These are phyloP conservation scores for Sinocyclocheilus anshuiensis DNA, from an alignment of 2,113 vertebrate species.

Conservation along the genomic window DNA sequence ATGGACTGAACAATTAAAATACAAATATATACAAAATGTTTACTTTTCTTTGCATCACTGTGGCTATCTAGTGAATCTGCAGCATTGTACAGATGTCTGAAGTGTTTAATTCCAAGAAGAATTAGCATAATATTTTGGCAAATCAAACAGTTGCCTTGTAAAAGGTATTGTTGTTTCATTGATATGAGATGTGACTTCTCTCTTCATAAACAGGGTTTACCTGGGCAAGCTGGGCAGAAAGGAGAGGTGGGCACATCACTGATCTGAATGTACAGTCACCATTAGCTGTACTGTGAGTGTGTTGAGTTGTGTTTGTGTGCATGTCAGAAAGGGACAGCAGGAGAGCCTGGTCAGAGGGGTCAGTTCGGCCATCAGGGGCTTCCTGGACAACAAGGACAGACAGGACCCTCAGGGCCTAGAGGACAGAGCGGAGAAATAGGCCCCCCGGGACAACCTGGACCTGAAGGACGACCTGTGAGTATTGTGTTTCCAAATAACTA, in stretches of 20 bases:
- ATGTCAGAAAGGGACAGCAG: slow-evolving; percentile 89
- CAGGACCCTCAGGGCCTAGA: slow-evolving; percentile 79
- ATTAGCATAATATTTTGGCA: not conserved
- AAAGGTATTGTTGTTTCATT: not conserved
- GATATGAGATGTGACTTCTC: slow-evolving; percentile 7
- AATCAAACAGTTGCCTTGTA: not conserved
- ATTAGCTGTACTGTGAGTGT: not conserved
- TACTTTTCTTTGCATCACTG: not conserved
- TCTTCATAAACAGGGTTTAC: slow-evolving; percentile 78
- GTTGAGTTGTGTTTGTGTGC: slow-evolving; percentile 56
- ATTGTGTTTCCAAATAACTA: slow-evolving; percentile 8
- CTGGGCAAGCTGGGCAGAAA: slow-evolving; percentile 78
- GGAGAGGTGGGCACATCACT: slow-evolving; percentile 84
- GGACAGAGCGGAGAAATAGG: slow-evolving; percentile 83
- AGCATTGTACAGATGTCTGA: not conserved
- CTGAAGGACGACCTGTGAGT: slow-evolving; percentile 88
- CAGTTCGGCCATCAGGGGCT: slow-evolving; percentile 82
- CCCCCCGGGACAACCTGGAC: slow-evolving; percentile 81
- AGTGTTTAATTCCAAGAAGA: not conserved
- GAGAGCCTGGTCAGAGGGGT: slow-evolving; percentile 84
- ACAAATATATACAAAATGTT: not conserved
- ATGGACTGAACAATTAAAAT: not conserved
- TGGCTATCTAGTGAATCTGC: not conserved
- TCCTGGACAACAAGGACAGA: slow-evolving; percentile 80
- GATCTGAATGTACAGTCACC: not conserved